These are phyloP conservation scores for Habropoda laboriosa DNA, from an alignment of 1,140 invertebrate genomes.

Conservation along the genomic window DNA sequence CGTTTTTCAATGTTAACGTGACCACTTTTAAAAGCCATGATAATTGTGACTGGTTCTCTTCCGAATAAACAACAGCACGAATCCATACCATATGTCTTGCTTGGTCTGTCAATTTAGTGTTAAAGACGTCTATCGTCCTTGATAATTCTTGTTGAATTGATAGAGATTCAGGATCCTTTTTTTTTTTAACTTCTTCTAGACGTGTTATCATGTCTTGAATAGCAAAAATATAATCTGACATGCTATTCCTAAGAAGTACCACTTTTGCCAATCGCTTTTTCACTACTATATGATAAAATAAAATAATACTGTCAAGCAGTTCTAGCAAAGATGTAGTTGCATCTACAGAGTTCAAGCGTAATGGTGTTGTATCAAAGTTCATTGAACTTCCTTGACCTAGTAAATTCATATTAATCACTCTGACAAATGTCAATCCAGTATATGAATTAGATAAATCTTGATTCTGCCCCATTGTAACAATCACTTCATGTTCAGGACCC, in stretches of 20 bases:
- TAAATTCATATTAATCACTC: constrained; percentile 69
- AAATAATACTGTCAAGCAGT: constrained; percentile 86
- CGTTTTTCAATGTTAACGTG: constrained; percentile 82
- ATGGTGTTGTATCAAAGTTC: constrained; percentile 61
- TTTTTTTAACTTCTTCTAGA: constrained; percentile 72
- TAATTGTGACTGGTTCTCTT: constrained; percentile 83
- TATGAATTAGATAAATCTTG: constrained; percentile 60
- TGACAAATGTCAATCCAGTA: constrained; percentile 56
- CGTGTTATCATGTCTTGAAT: constrained; percentile 81
- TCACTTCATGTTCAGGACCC: constrained; percentile 79
- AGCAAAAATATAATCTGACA: constrained; percentile 83
- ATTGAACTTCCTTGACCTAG: constrained; percentile 59
- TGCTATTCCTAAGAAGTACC: constrained; percentile 82
- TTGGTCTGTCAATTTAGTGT: constrained; percentile 83
- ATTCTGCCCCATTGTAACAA: constrained; percentile 73
- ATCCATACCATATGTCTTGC: constrained; percentile 86
- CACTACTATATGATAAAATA: constrained; percentile 87
- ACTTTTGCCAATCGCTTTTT: constrained; percentile 89
- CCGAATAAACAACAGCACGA: constrained; percentile 83
- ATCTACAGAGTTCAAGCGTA: constrained; percentile 77
- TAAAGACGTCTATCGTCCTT: constrained; percentile 82
- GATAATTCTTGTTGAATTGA: constrained; percentile 80
- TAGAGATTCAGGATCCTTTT: constrained; percentile 67
- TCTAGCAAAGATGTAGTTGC: constrained; percentile 81
- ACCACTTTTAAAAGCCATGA: constrained; percentile 85